Percentiles rank a stretch among this genome's conserved stretches.
Conservation (phyloP, 2,888 invertebrate genomes). For the Clepsis dumicolana region DNA sequence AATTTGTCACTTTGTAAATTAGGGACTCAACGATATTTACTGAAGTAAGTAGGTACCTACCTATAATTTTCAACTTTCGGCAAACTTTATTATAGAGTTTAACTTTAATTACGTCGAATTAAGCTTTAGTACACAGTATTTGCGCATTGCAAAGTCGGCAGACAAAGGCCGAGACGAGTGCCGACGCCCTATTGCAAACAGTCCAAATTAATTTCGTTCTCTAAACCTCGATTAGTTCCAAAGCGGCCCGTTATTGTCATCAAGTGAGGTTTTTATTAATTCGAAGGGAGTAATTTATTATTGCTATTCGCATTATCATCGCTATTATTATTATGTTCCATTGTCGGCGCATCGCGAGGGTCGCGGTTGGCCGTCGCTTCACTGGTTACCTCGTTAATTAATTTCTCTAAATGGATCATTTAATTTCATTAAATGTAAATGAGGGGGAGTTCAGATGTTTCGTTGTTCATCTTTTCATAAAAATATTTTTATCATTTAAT, state of each 20-base stretch:
- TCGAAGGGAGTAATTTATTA: conserved; percentile 73
- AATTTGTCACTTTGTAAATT: too few relatives aligned
- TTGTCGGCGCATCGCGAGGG: conserved; percentile 59
- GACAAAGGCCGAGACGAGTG: conserved; percentile 23
- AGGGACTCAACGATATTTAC: too few relatives aligned
- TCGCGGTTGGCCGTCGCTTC: conserved; percentile 75
- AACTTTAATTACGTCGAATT: background rate
- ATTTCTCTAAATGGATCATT: conserved; percentile 85
- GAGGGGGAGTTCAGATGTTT: conserved; percentile 74
- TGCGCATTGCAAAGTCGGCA: conserved; percentile 17
- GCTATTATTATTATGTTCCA: conserved; percentile 67
- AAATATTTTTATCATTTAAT: conserved; percentile 59
- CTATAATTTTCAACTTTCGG: too few relatives aligned
- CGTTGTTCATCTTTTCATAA: conserved; percentile 59
- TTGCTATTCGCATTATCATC: conserved; percentile 75
- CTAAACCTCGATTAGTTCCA: conserved; percentile 77
- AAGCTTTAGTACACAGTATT: background rate
- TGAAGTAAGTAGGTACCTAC: too few relatives aligned
- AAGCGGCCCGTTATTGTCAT: conserved; percentile 80
- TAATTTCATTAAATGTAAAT: conserved; percentile 86
- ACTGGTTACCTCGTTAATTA: conserved; percentile 84
- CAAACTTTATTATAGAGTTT: too few relatives aligned
- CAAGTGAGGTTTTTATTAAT: conserved; percentile 83
- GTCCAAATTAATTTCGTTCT: conserved; percentile 71
- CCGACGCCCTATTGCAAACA: conserved; percentile 58